phyloP scores from a whole-genome alignment of 2,113 vertebrate species.

The Anarrhichthys ocellatus region DNA sequence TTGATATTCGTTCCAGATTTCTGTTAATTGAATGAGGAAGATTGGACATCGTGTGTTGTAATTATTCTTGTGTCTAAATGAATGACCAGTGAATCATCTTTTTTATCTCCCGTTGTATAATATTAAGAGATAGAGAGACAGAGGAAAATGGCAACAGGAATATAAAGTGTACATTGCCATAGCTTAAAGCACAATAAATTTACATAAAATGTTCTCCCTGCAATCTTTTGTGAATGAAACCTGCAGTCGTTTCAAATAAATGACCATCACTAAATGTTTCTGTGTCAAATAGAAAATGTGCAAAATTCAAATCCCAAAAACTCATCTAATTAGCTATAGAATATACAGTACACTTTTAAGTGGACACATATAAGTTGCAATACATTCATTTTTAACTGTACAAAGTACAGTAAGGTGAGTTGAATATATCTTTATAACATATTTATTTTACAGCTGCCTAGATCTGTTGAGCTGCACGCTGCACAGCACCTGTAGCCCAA shows the following conservation, averaged over 20 bases:
- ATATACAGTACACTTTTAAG: neutral
- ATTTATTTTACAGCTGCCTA: constrained; percentile 73
- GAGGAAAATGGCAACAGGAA: constrained; percentile 51
- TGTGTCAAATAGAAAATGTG: constrained; percentile 55
- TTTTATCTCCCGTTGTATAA: neutral
- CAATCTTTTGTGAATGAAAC: neutral
- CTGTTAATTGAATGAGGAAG: neutral
- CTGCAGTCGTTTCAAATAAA: constrained; percentile 27
- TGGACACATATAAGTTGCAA: neutral
- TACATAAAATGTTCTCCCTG: neutral
- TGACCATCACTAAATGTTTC: constrained; percentile 36
- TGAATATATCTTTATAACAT: constrained; percentile 40
- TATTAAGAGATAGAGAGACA: neutral
- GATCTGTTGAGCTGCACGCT: constrained; percentile 41
- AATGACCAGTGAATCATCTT: neutral
- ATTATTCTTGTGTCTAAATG: neutral
- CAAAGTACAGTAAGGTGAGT: constrained; percentile 64
- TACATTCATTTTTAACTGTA: constrained; percentile 69
- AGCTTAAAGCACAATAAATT: constrained; percentile 21
- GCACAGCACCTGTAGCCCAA: constrained; percentile 12
- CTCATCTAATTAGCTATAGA: constrained; percentile 10
- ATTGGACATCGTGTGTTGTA: neutral
- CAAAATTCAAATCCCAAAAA: constrained; percentile 49
- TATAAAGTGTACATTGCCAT: constrained; percentile 8
- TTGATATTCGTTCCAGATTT: constrained; percentile 6